Conservation (phyloP, 2,113 vertebrate genomes). For the Pithys albifrons region DNA sequence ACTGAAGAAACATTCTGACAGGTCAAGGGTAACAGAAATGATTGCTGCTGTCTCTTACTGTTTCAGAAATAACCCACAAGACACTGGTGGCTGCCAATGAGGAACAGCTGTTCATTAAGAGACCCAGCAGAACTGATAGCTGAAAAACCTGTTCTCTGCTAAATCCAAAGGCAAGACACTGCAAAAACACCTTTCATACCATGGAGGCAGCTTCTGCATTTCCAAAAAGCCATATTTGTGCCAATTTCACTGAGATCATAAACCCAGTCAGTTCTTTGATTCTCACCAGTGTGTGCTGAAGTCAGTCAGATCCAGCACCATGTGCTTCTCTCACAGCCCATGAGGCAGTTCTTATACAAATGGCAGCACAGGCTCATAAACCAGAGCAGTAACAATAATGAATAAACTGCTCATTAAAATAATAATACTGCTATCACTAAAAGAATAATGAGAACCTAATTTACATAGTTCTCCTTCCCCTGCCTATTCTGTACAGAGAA, state of each 20-base stretch:
- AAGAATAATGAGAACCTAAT: background rate
- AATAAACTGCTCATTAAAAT: conserved; percentile 27
- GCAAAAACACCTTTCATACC: background rate
- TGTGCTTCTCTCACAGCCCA: background rate
- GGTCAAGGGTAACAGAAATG: conserved; percentile 6
- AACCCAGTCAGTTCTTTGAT: background rate
- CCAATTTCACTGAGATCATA: background rate
- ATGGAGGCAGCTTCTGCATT: background rate
- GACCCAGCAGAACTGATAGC: background rate
- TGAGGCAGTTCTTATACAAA: background rate
- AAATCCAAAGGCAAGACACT: background rate
- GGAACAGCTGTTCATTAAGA: conserved; percentile 35
- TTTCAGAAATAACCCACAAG: conserved; percentile 44
- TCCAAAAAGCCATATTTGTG: background rate
- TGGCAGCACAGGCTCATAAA: background rate
- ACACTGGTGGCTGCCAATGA: conserved; percentile 17
- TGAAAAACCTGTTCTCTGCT: background rate
- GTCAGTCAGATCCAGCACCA: background rate
- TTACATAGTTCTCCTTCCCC: background rate
- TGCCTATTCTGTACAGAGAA: background rate
- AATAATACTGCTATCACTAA: background rate
- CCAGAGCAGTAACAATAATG: background rate
- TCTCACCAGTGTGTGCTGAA: background rate
- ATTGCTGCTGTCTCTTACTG: conserved; percentile 21
- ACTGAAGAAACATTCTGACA: background rate